Base-by-base conservation (phyloP, 2,797 vertebrate species). In the Urophycis tenuis region DNA sequence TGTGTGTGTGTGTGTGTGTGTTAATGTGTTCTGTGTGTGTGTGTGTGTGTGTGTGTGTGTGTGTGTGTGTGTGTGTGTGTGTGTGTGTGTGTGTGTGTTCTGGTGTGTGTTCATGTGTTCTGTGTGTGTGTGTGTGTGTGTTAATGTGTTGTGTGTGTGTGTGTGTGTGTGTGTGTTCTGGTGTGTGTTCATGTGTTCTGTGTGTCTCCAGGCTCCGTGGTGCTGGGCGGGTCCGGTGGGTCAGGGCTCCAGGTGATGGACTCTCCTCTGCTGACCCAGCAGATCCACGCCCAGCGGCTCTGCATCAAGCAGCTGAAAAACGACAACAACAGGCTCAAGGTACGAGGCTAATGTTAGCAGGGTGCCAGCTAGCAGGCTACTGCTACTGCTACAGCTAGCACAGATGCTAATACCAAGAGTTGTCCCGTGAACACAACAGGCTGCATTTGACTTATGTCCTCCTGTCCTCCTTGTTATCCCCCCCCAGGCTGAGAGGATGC, bases 221-320 rank as follows among this genome's bases (percentile, higher is more conserved):
- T 91, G 74, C 87, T 93, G 49, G 87, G 83, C 2, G 79, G 91
- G 0, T 86, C 90, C 33, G 75, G 89, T 0, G 91, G 85, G 19
- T 93, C 95, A 0, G 97, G 96, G 0, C 84, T 96, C 15, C 95
- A 95, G 88, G 95, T 98, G 81, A 94, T 96, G 82, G 97, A 99
- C 82, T 99, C 97, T 0, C 97, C 97, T 0, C 93, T 99, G 76
- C 93, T 99, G 74, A 95, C 95, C 3, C 96, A 97, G 91, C 97
- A 99, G 88, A 97, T 99, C 0, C 94, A 97, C 0, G 96, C 96
- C 41, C 93, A 99, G 86, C 90, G 96, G 85, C 92, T 96, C 71
- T 94, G 96, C 89, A 92, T 99, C 85, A 96, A 96, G 76, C 95
- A 95, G 76, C 93, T 99, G 79, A 97, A 98, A 90, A 96, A 96